A percentile compares a stretch with the other conserved stretches of the same genome.
Conservation (phyloP, 2,113 vertebrate genomes). For the Tychaedon coryphoeus region DNA sequence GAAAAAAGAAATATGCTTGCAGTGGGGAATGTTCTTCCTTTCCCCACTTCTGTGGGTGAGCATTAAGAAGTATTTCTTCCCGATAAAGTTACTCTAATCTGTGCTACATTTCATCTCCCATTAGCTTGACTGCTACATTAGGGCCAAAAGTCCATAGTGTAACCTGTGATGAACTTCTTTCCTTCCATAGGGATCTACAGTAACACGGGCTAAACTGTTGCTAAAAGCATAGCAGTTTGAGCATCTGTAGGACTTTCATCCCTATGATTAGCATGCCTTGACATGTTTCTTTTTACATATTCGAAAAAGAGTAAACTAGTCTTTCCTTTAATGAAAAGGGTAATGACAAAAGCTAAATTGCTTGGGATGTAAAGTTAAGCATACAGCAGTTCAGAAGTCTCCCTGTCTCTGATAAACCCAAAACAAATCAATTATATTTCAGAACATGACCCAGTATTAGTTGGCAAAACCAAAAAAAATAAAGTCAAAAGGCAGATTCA, state of each 20-base stretch:
- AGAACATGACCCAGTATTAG: background rate
- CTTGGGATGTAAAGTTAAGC: background rate
- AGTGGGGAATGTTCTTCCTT: background rate
- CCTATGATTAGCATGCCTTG: background rate
- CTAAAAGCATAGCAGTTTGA: background rate
- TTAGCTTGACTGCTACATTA: background rate
- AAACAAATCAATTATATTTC: background rate
- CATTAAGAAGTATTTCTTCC: background rate
- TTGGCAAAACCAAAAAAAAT: background rate
- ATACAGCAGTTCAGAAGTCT: background rate
- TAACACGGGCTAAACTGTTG: background rate
- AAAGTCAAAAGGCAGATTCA: background rate
- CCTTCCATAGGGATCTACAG: background rate
- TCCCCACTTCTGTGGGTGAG: background rate
- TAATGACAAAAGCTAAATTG: background rate
- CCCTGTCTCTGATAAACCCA: background rate
- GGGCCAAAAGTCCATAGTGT: background rate
- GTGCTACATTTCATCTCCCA: background rate
- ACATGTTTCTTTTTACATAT: background rate
- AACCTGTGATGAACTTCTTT: background rate
- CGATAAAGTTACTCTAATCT: background rate
- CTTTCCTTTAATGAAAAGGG: background rate
- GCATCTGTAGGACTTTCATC: background rate
- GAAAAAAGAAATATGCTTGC: fast-evolving
- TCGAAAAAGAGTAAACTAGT: background rate